phyloP scores from a whole-genome alignment of 2,797 vertebrate genomes.

The Taenioides sp. region DNA sequence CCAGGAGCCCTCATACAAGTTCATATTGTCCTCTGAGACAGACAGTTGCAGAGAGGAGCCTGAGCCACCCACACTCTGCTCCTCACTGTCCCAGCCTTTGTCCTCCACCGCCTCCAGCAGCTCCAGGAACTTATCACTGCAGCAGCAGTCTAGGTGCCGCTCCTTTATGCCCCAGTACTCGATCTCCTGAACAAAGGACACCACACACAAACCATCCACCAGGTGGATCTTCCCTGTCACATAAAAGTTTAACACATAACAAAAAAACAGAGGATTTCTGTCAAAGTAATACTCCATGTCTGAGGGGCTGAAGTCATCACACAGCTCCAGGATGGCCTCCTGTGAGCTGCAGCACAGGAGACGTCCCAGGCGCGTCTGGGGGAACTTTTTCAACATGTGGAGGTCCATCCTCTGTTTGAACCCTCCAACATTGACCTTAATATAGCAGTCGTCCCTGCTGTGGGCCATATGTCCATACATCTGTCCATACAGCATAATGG shows the following conservation, averaged over 20 bases:
- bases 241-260: slow-evolving; percentile 91
- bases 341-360: slow-evolving; percentile 86
- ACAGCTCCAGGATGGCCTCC: slow-evolving; percentile 90
- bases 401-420: slow-evolving; percentile 87
- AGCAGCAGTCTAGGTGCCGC: slow-evolving; percentile 87
- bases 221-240: slow-evolving; percentile 92
- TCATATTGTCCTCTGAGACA: slow-evolving; percentile 82
- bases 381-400: slow-evolving; percentile 84
- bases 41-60: slow-evolving; percentile 85
- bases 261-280: slow-evolving; percentile 88
- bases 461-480: slow-evolving; percentile 88
- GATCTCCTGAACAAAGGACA: slow-evolving; percentile 94
- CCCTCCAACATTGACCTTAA: slow-evolving; percentile 90
- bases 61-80: slow-evolving; percentile 66
- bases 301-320: slow-evolving; percentile 89
- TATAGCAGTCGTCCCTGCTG: slow-evolving; percentile 81
- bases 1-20: slow-evolving; percentile 85
- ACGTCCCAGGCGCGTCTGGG: slow-evolving; percentile 88
- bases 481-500: slow-evolving; percentile 90
- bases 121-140: slow-evolving; percentile 86
- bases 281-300: slow-evolving; percentile 96
- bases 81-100: slow-evolving; percentile 83
- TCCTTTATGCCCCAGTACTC: slow-evolving; percentile 97
- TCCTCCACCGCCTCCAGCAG: slow-evolving; percentile 79
- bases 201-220: slow-evolving; percentile 89